phyloP scores from a whole-genome alignment of 1,140 invertebrate genomes.

The Orius insidiosus region DNA sequence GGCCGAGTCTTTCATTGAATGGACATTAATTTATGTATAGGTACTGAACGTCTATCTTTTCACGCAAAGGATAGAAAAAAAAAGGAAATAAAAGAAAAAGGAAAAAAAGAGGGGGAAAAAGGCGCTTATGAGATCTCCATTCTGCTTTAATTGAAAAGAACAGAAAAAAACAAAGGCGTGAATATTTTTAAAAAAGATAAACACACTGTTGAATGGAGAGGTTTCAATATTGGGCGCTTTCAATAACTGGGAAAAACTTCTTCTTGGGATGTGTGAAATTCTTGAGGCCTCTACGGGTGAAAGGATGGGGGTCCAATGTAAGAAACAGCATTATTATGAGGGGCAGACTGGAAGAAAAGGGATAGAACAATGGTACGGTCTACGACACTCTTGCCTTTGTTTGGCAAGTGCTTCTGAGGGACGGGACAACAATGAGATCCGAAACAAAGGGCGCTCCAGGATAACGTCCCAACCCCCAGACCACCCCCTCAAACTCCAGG shows the following conservation, averaged over 20 bases:
- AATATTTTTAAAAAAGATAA: no score
- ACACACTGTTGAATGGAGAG: not conserved
- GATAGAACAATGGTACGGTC: constrained; percentile 9
- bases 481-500: not conserved
- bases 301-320: not conserved
- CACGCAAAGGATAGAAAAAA: no score
- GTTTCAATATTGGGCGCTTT: not conserved
- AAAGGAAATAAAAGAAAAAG: no score
- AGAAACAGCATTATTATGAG: constrained; percentile 15
- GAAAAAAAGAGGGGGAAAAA: no score
- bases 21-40: no score
- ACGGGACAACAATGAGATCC: constrained; percentile 16
- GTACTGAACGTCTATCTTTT: no score
- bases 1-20: no score
- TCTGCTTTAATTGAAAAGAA: no score
- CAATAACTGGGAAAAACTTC: not conserved
- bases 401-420: constrained; percentile 16
- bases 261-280: no score
- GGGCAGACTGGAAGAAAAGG: constrained; percentile 12
- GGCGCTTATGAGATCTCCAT: no score
- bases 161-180: no score
- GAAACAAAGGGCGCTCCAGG: constrained; percentile 17
- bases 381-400: constrained; percentile 18
- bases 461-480: constrained; percentile 16
- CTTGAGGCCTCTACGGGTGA: not conserved